These are phyloP conservation scores for Monomorium pharaonis DNA, from an alignment of 1,140 invertebrate genomes.

Conservation along the genomic window DNA sequence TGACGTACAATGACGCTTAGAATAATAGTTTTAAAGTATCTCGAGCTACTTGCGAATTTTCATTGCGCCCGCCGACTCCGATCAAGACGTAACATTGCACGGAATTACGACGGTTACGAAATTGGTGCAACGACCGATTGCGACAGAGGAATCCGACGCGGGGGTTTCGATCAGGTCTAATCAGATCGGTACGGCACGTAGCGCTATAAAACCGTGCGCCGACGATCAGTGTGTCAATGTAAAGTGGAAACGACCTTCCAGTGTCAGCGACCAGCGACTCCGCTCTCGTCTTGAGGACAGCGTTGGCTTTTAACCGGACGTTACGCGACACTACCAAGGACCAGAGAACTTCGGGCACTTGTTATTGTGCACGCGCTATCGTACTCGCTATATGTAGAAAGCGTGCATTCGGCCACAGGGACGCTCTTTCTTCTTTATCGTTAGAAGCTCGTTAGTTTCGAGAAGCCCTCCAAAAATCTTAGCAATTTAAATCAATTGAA, in stretches of 20 bases:
- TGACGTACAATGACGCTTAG: neutral
- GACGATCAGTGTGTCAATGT: conserved; percentile 70
- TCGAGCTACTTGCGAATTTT: neutral
- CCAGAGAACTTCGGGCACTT: conserved; percentile 67
- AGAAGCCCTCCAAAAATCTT: neutral
- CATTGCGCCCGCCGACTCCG: too few species aligned
- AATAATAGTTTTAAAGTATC: neutral
- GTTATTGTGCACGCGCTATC: conserved; percentile 54
- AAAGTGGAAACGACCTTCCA: conserved; percentile 73
- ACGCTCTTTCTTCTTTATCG: conserved; percentile 18
- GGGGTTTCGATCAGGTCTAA: conserved; percentile 23
- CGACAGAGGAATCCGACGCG: neutral
- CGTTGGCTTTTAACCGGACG: conserved; percentile 21
- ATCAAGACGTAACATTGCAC: neutral
- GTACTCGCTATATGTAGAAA: conserved; percentile 67
- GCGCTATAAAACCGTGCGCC: conserved; percentile 47
- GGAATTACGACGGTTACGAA: conserved; percentile 28
- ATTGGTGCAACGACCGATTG: conserved; percentile 31
- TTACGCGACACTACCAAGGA: conserved; percentile 71
- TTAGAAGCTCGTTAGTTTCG: neutral
- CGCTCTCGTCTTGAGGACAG: conserved; percentile 67
- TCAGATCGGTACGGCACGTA: conserved; percentile 52
- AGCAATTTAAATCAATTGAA: neutral
- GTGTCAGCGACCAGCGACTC: conserved; percentile 73
- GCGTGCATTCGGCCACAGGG: conserved; percentile 54